Percentiles rank a stretch among this genome's conserved stretches.
Evolutionary conservation across 2,113 vertebrate genomes (phyloP).

Genomic region (Nothobranchius kuhntae): DNA sequence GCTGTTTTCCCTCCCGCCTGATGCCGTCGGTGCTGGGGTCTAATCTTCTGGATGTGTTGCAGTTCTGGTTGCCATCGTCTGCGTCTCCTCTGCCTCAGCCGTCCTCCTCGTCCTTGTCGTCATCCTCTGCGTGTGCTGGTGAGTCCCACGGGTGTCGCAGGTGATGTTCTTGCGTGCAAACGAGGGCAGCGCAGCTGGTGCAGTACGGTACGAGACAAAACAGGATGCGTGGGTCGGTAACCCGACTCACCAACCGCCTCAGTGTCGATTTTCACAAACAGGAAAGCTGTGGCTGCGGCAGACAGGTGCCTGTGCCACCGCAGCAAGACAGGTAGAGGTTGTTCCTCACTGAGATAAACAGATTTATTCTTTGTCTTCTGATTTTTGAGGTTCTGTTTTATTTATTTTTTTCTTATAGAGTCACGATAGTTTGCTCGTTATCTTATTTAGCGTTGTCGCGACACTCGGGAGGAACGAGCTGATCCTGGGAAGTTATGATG

Average conservation of each 20-base stretch:
- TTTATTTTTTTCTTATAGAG: slow-evolving; percentile 18
- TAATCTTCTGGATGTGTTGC: slow-evolving; percentile 24
- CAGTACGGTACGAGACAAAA: slow-evolving; percentile 57
- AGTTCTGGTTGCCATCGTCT: slow-evolving; percentile 57
- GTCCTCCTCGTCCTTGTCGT: slow-evolving; percentile 48
- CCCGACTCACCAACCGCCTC: slow-evolving; percentile 41
- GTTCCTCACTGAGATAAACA: slow-evolving; percentile 16
- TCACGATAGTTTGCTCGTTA: slow-evolving; percentile 16
- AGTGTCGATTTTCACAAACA: slow-evolving; percentile 73
- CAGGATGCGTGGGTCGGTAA: slow-evolving; percentile 70
- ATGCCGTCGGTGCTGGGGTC: slow-evolving; percentile 13
- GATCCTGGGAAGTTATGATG: slow-evolving; percentile 35
- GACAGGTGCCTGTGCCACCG: slow-evolving; percentile 49
- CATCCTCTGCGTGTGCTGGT: slow-evolving; percentile 70
- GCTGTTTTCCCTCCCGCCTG: background rate
- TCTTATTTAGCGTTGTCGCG: slow-evolving; percentile 15
- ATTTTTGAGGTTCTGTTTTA: slow-evolving; percentile 14
- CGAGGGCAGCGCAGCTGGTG: slow-evolving; percentile 10
- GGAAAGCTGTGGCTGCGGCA: slow-evolving; percentile 67
- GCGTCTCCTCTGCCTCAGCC: slow-evolving; percentile 56
- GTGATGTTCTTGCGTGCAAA: slow-evolving; percentile 33
- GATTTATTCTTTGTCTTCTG: slow-evolving; percentile 12
- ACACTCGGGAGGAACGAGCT: slow-evolving; percentile 13
- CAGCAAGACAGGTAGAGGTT: slow-evolving; percentile 54
- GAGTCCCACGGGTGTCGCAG: slow-evolving; percentile 57